A percentile compares a stretch with the other conserved stretches of the same genome.
These are phyloP conservation scores for Halichoeres trimaculatus DNA, from an alignment of 2,113 vertebrate species.

Conservation along the genomic window DNA sequence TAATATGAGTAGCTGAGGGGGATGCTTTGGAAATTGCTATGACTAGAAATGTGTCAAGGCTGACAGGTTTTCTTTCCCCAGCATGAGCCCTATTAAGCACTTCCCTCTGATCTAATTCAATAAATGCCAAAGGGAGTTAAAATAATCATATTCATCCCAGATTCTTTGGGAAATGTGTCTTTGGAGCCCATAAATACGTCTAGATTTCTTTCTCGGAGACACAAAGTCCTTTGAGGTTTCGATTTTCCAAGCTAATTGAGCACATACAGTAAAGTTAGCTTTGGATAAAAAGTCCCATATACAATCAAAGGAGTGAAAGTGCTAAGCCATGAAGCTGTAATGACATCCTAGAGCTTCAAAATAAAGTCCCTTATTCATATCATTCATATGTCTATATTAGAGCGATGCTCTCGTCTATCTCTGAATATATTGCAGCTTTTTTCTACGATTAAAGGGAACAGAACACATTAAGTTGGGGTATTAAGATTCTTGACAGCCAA, in stretches of 20 bases:
- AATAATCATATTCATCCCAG: slow-evolving; percentile 75
- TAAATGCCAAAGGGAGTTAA: slow-evolving; percentile 75
- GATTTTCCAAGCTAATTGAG: slow-evolving; percentile 48
- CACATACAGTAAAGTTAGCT: slow-evolving; percentile 50
- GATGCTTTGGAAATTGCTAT: slow-evolving; percentile 72
- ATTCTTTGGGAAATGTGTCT: slow-evolving; percentile 72
- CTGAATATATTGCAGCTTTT: slow-evolving; percentile 47
- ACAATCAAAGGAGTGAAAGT: slow-evolving; percentile 67
- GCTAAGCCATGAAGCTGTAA: slow-evolving; percentile 48
- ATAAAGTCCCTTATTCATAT: slow-evolving; percentile 44
- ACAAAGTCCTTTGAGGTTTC: slow-evolving; percentile 55
- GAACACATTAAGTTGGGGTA: slow-evolving; percentile 18
- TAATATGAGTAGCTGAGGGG: slow-evolving; percentile 68
- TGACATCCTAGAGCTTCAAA: slow-evolving; percentile 65
- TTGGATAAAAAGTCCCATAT: slow-evolving; percentile 53
- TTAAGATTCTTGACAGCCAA: slow-evolving; percentile 24
- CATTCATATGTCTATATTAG: slow-evolving; percentile 23
- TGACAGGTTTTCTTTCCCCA: slow-evolving; percentile 55
- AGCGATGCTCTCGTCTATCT: slow-evolving; percentile 24
- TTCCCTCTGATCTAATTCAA: slow-evolving; percentile 78
- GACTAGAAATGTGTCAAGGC: slow-evolving; percentile 74
- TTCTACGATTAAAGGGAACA: slow-evolving; percentile 63
- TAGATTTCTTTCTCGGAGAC: slow-evolving; percentile 59
- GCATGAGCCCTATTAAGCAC: slow-evolving; percentile 78
- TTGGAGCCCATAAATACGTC: slow-evolving; percentile 74